Conservation (phyloP, 2,797 vertebrate genomes). For the Eutrigla gurnardus region DNA sequence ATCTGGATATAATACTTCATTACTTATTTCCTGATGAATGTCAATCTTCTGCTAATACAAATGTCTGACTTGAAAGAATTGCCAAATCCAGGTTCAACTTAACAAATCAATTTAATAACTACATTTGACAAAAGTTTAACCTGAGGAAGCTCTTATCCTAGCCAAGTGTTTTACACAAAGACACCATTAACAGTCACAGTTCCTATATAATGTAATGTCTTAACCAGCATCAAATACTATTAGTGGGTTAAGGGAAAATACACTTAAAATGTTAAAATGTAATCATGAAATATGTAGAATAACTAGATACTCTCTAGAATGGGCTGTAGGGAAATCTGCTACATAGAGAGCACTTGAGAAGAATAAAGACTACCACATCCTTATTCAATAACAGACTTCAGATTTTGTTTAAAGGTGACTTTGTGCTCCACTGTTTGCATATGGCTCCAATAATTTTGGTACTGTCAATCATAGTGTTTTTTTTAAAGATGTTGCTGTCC, state of each 20-base stretch:
- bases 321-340: not conserved
- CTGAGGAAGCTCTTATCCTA: not conserved
- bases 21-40: slow-evolving; percentile 23
- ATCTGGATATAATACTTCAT: slow-evolving; percentile 5
- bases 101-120: not conserved
- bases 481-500: not conserved
- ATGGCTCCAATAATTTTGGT: not conserved
- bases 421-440: not conserved
- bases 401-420: not conserved
- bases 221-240: not conserved
- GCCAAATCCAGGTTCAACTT: not conserved
- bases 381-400: slow-evolving; percentile 7
- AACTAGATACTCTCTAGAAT: not conserved
- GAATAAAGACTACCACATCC: not conserved
- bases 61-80: slow-evolving; percentile 1
- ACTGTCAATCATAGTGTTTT: not conserved
- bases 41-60: slow-evolving; percentile 7
- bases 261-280: not conserved
- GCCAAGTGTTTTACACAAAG: not conserved
- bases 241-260: not conserved
- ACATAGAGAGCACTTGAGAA: not conserved
- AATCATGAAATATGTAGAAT: slow-evolving; percentile 2
- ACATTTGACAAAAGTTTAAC: not conserved
- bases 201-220: not conserved
- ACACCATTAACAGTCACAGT: not conserved